Evolutionary conservation across 2,888 invertebrate genomes (phyloP), one percentile per base, ranked within the genome.

Genomic region (Pandemis heparana): DNA sequence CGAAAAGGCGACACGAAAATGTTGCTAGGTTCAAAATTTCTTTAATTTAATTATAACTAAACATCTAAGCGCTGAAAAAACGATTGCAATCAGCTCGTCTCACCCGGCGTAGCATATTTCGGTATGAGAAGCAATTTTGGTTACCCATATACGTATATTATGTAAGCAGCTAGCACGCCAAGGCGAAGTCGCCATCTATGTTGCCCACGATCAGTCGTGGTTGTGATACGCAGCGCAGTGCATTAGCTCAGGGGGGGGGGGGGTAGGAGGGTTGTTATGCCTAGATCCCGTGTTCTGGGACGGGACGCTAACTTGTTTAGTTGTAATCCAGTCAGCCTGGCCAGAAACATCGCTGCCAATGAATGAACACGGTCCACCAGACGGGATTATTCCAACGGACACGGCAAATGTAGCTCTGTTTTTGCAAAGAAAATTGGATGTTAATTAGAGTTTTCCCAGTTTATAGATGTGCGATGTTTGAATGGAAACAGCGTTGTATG

Each of bases 281-380:
- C 56, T 23, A 10, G 23, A 12, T 23, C 56, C 56, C 23, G 56
- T 23, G 23, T 23, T 12, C 23, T 12, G 10, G 56, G 18, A 23
- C 56, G 23, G 23, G 56, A 23, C 23, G 23, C 18, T 56, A 56
- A 56, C 56, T 56, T 56, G 23, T 56, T 56, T 56, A 56, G 56
- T 10, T 23, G 56, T 56, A 56, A 56, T 56, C 23, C 56, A 23
- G 56, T 56, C 23, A 56, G 23, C 56, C 12, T 12, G 23, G 23
- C 56, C 56, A 23, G 23, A 12, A 18, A 23, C 56, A 23, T 56
- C 56, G 23, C 12, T 3, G 56, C 10, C n/a, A n/a, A 23, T 23
- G 18, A 23, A 23, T 23, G 56, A 12, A 5, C 56, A 23, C 23
- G 56, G 8, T 56, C 23, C 4, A 23, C 18, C 18, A 56, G 5